Percentiles rank a stretch among this genome's conserved stretches.
These are phyloP conservation scores for Hartigia nigra DNA, from an alignment of 2,888 invertebrate species.

Conservation along the genomic window DNA sequence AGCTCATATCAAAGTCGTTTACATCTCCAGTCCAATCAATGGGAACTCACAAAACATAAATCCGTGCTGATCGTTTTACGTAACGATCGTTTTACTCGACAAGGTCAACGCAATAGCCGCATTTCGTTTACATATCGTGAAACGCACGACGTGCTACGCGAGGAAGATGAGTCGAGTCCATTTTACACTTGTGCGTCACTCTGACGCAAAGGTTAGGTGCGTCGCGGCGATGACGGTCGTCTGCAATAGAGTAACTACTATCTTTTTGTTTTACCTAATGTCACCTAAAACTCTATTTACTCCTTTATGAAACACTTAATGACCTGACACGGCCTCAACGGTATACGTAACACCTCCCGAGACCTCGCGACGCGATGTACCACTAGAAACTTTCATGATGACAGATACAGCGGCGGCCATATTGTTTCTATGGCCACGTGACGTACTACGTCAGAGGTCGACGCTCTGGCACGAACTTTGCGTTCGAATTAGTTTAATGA, in stretches of 20 bases:
- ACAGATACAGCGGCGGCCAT: neutral
- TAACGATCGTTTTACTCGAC: neutral
- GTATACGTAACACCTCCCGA: neutral
- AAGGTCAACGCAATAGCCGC: neutral
- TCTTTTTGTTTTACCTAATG: neutral
- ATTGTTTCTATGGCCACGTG: neutral
- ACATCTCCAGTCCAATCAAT: neutral
- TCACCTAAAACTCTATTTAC: neutral
- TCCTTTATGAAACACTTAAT: neutral
- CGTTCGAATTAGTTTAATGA: neutral
- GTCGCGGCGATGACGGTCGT: neutral
- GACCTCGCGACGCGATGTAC: neutral
- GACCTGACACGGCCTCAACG: neutral
- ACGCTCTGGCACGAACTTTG: neutral
- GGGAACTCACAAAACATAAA: neutral
- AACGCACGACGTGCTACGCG: conserved; percentile 13
- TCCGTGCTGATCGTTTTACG: neutral
- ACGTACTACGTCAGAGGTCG: neutral
- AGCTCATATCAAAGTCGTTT: conserved; percentile 34
- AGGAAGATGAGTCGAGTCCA: conserved; percentile 44
- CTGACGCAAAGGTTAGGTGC: neutral
- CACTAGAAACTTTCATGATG: neutral
- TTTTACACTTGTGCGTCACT: conserved; percentile 29
- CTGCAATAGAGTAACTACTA: neutral
- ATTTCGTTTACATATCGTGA: neutral